These are phyloP conservation scores for Pteropus alecto DNA, from an alignment of 2,113 vertebrate species.

Conservation along the genomic window DNA sequence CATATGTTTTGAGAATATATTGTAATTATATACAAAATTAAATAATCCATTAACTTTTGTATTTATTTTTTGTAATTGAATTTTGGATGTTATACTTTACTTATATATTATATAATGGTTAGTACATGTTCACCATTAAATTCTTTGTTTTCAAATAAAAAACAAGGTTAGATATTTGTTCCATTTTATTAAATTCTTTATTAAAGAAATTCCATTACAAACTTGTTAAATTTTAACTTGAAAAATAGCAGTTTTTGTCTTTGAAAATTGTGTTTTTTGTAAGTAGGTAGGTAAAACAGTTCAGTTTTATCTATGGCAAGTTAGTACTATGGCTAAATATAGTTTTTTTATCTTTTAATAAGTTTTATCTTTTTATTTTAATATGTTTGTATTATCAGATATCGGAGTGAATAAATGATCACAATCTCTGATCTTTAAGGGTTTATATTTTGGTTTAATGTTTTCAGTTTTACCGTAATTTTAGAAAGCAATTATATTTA, in stretches of 20 bases:
- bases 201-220: neutral
- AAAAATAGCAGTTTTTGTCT: neutral
- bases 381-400: neutral
- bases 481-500: neutral
- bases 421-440: neutral
- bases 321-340: neutral
- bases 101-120: neutral
- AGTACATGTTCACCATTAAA: neutral
- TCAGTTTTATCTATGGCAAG: neutral
- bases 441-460: neutral
- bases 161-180: neutral
- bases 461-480: constrained; percentile 14
- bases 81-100: neutral
- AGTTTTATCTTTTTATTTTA: constrained; percentile 9
- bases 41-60: neutral
- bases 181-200: neutral
- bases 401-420: neutral
- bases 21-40: neutral
- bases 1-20: neutral
- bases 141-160: neutral
- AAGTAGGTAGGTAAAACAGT: neutral
- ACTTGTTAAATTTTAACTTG: neutral
- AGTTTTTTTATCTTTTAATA: neutral
- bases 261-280: neutral
- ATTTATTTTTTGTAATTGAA: neutral